phyloP scores from a whole-genome alignment of 2,797 vertebrate species.

The Lagodon rhomboides region DNA sequence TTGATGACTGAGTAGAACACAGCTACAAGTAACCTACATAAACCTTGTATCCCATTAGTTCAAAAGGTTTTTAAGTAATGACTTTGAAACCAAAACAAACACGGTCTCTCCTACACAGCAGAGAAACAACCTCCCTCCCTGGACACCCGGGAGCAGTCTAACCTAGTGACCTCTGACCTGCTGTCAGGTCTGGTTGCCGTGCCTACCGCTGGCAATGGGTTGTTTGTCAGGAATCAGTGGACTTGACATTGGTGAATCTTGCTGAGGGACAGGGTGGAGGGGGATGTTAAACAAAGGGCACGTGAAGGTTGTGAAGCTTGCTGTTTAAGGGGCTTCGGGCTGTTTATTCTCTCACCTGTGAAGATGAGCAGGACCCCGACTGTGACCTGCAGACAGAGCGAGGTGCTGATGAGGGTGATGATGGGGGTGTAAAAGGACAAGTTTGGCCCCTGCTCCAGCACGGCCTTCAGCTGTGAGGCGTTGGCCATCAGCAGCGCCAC shows the following conservation, averaged over 20 bases:
- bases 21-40: no score
- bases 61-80: no score
- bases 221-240: conserved; percentile 69
- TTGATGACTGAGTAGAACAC: no score
- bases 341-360: conserved; percentile 85
- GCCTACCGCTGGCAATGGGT: conserved; percentile 57
- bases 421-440: conserved; percentile 86
- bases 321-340: not conserved
- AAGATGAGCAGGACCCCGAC: conserved; percentile 94
- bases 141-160: conserved; percentile 53
- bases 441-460: conserved; percentile 88
- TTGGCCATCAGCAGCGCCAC: conserved; percentile 94
- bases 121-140: conserved; percentile 24
- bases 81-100: no score
- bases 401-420: conserved; percentile 90
- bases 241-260: conserved; percentile 62
- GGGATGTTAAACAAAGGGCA: conserved; percentile 26
- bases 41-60: no score
- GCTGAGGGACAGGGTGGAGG: conserved; percentile 12
- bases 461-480: conserved; percentile 92
- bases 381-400: conserved; percentile 88
- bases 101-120: not conserved
- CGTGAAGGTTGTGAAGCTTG: conserved; percentile 18
- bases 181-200: conserved; percentile 61
- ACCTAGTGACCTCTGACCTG: conserved; percentile 73